These are phyloP conservation scores for Sphyrna mokarran DNA, from an alignment of 2,113 vertebrate genomes.

Conservation along the genomic window DNA sequence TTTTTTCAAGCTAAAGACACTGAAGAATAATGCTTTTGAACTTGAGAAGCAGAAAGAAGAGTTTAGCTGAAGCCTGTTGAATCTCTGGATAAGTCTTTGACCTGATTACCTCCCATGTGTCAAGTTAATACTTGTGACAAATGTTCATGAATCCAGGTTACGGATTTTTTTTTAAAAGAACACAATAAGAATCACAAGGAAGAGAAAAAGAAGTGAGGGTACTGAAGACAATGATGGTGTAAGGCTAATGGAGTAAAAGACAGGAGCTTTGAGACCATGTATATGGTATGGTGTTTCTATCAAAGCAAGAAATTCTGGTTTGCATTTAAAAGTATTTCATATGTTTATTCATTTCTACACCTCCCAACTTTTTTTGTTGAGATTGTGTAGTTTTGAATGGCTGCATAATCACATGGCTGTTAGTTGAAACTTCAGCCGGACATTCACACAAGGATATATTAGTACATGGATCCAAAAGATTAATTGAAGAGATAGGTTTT, in stretches of 20 bases:
- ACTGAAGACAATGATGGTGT: not conserved
- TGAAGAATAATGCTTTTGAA: not conserved
- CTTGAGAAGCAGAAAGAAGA: not conserved
- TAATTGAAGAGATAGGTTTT: too few relatives aligned
- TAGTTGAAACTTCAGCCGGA: not conserved
- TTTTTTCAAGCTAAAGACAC: not conserved
- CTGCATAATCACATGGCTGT: not conserved
- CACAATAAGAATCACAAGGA: not conserved
- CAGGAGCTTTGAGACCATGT: not conserved
- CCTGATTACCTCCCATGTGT: not conserved
- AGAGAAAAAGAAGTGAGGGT: too few relatives aligned
- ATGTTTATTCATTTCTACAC: not conserved
- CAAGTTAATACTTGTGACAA: not conserved
- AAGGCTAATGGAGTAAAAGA: not conserved
- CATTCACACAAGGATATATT: not conserved
- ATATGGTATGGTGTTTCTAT: not conserved
- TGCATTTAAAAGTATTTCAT: too few relatives aligned
- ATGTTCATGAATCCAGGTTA: not conserved
- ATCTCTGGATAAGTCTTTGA: not conserved
- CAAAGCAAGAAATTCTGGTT: not conserved
- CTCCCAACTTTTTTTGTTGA: not conserved
- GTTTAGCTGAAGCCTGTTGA: not conserved
- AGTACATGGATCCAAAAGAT: too few relatives aligned
- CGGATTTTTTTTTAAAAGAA: not conserved
- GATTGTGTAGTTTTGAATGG: not conserved